Base-by-base conservation (phyloP, 2,888 invertebrate genomes). In the Rhodophaea formosa region DNA sequence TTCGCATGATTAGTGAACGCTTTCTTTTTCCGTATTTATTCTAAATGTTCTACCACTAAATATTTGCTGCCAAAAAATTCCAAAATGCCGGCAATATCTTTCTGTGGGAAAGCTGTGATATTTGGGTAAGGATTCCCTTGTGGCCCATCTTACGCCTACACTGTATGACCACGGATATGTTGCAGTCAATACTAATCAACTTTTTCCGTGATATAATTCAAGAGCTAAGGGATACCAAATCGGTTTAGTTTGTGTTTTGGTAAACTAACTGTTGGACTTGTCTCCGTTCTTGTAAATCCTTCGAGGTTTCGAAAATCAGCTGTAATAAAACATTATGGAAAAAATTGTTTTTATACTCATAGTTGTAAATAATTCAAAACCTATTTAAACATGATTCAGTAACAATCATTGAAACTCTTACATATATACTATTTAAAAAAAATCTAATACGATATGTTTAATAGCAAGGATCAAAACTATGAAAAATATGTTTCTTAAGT, bases 181-280 rank as follows among this genome's bases (percentile, higher is more conserved):
- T 10, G 15, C n/a, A 39, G 39, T 53, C 52, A 23, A 53, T 53
- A 53, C 42, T 39, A 53, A 53, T 53, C 35, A 42, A 53, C 17
- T 53, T 53, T 23, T 23, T 23, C 7, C 12, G 39, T 39, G 39
- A 42, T 53, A 53, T 53, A 39, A 35, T 53, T 47, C 30, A 47
- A 14, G 8, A 29, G 30, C 47, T 14, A 47, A 47, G 47, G 47
- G 47, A 47, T 47, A 16, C 16, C 3, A 8, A 44, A 44, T 16
- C 10, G 16, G 10, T 15, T 14, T 44, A 5, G 39, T 12, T 39
- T 39, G n/a, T 39, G 39, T 39, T 35, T 3, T 39, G 12, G 39
- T 39, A 39, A 39, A 3, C 10, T 39, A 12, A 6, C 3, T 12
- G n/a, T n/a, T 10, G n/a, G 12, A 3, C 3, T 3, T n/a, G 10